Evolutionary conservation across 2,113 vertebrate species (phyloP).

Genomic region (Clarias macrocephalus): DNA sequence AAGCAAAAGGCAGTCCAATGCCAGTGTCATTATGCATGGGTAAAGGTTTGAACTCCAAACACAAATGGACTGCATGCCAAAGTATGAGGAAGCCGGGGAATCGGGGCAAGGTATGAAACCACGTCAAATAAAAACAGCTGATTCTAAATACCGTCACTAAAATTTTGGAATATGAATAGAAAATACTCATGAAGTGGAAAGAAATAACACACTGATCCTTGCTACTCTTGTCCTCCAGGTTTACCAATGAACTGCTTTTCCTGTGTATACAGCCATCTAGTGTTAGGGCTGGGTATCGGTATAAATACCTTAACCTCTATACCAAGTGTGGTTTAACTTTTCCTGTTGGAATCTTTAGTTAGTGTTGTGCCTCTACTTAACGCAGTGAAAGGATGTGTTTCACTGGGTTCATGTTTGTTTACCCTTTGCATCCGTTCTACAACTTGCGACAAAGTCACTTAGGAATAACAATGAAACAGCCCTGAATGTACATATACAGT

Average conservation of each 20-base stretch:
- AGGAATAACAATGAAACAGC: background rate
- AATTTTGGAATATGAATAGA: background rate
- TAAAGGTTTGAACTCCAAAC: too few species aligned
- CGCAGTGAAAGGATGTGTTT: background rate
- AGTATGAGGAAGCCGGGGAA: too few species aligned
- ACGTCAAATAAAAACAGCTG: background rate
- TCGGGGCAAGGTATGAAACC: background rate
- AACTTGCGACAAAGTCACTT: background rate
- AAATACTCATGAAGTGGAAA: background rate
- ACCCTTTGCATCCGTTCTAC: background rate
- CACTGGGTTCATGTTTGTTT: background rate
- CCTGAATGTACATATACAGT: background rate
- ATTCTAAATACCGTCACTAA: background rate
- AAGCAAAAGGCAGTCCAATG: too few species aligned
- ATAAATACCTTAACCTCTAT: too few species aligned
- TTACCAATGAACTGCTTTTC: background rate
- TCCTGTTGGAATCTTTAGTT: too few species aligned
- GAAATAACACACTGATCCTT: background rate
- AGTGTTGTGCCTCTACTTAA: too few species aligned
- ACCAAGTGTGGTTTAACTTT: too few species aligned
- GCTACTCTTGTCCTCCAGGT: background rate
- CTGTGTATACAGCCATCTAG: background rate
- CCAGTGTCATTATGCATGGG: too few species aligned
- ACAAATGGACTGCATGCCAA: too few species aligned
- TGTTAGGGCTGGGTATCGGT: too few species aligned